A percentile compares a stretch with the other conserved stretches of the same genome.
Evolutionary conservation across 2,888 invertebrate genomes (phyloP).

Genomic region (Stenolophus ochropezus): DNA sequence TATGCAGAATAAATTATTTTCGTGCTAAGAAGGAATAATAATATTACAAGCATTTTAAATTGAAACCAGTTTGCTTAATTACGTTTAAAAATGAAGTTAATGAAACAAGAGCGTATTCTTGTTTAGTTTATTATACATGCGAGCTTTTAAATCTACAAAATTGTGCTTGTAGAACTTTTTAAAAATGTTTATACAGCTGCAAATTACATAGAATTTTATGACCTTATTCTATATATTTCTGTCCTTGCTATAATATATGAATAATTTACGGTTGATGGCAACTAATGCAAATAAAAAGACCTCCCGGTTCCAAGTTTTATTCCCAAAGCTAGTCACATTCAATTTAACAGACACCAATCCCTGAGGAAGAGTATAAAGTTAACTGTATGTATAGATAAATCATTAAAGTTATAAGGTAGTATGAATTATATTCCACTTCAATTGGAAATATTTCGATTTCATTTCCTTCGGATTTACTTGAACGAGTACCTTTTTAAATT

Average conservation of each 20-base stretch:
- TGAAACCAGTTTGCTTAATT: constrained; percentile 36
- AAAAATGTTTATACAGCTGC: neutral
- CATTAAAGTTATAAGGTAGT: neutral
- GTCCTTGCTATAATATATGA: neutral
- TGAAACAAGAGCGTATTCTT: constrained; percentile 6
- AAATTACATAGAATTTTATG: neutral
- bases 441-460: neutral
- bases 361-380: neutral
- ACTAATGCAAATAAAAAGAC: neutral
- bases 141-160: neutral
- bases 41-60: constrained; percentile 39
- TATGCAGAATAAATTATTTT: neutral
- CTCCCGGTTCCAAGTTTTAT: neutral
- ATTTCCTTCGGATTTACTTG: neutral
- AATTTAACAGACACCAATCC: neutral
- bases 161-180: neutral
- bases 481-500: neutral
- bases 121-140: constrained; percentile 4
- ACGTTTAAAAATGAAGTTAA: constrained; percentile 14
- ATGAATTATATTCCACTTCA: neutral
- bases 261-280: neutral
- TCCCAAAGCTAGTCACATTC: constrained; percentile 14
- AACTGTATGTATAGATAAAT: constrained; percentile 3
- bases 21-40: constrained; percentile 44
- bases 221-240: neutral